Evolutionary conservation across 2,888 invertebrate genomes (phyloP).

Genomic region (Tenthredo scrophulariae): DNA sequence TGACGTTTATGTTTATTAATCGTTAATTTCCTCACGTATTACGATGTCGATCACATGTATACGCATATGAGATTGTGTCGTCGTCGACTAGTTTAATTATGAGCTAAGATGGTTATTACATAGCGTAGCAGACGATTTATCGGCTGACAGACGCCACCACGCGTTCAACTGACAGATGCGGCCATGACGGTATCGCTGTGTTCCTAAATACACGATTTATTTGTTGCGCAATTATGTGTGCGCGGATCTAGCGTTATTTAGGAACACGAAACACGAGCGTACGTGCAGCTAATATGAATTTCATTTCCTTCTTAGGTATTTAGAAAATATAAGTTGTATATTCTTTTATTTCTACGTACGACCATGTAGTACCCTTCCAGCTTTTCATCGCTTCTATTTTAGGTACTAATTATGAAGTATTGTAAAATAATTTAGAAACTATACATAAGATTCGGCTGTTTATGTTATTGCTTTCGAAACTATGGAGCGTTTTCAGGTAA

Average conservation of each 20-base stretch:
- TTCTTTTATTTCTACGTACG: no score
- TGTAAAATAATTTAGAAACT: no score
- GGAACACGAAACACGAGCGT: neutral
- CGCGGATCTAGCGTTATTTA: neutral
- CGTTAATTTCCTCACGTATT: neutral
- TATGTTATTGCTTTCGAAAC: no score
- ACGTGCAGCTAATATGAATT: neutral
- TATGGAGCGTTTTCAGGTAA: no score
- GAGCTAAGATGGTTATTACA: neutral
- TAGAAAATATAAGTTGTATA: neutral
- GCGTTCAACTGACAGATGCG: constrained; percentile 23
- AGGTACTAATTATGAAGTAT: no score
- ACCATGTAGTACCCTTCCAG: neutral
- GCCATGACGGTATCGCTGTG: neutral
- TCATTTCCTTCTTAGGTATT: neutral
- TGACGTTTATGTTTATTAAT: neutral
- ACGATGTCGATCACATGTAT: neutral
- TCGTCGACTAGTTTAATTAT: constrained; percentile 2
- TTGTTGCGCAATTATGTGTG: neutral
- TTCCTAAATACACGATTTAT: neutral
- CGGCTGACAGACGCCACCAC: neutral
- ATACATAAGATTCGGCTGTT: no score
- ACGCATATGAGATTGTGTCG: no score
- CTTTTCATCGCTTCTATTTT: no score
- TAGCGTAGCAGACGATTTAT: neutral